These are phyloP conservation scores for Danaus chrysippus DNA, from an alignment of 2,888 invertebrate genomes.

Conservation along the genomic window DNA sequence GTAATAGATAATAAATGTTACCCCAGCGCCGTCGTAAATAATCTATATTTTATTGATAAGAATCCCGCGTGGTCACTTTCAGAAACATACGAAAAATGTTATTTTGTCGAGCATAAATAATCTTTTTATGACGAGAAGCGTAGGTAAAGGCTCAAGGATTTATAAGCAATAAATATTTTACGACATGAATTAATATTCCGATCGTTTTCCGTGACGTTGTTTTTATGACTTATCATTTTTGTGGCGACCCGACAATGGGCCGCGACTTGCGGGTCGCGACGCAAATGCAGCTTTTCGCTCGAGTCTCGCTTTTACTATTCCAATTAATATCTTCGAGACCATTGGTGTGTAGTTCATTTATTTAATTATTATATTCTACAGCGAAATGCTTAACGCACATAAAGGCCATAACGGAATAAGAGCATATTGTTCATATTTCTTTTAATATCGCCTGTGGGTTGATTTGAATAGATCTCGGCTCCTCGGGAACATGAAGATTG, in stretches of 20 bases:
- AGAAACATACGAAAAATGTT: constrained; percentile 76
- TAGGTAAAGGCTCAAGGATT: constrained; percentile 79
- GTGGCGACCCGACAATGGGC: constrained; percentile 65
- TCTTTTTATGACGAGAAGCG: constrained; percentile 79
- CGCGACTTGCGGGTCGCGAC: constrained; percentile 40
- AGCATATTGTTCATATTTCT: constrained; percentile 28
- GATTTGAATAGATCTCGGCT: constrained; percentile 27
- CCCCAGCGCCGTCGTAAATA: constrained; percentile 69
- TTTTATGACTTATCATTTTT: constrained; percentile 79
- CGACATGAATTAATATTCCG: constrained; percentile 79
- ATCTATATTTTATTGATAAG: constrained; percentile 72
- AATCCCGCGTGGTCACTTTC: constrained; percentile 62
- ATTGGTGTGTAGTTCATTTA: constrained; percentile 31
- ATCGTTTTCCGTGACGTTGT: constrained; percentile 78
- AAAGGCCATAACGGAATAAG: constrained; percentile 31
- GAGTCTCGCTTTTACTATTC: constrained; percentile 66
- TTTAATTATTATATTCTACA: too few species aligned
- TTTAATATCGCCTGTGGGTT: constrained; percentile 30
- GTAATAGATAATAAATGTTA: constrained; percentile 41
- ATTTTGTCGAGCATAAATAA: constrained; percentile 78
- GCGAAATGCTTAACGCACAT: too few species aligned
- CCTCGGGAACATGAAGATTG: too few species aligned
- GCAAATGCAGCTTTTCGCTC: constrained; percentile 52
- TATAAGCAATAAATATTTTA: constrained; percentile 79
- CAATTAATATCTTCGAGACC: constrained; percentile 66